Evolutionary conservation across 1,140 invertebrate species (phyloP).

Genomic region (Halesus radiatus): DNA sequence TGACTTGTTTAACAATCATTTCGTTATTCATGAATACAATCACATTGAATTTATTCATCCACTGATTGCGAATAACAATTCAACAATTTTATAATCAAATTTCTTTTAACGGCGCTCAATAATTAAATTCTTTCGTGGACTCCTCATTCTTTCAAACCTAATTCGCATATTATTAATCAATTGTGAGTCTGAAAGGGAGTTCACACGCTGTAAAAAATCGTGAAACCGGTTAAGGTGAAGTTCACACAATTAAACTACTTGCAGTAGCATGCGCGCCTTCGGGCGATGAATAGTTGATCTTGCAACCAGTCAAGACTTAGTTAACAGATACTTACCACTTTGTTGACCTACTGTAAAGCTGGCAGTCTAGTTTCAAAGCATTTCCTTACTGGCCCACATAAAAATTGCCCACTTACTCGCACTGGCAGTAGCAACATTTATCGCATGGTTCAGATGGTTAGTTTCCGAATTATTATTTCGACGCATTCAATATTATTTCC

Average conservation of each 20-base stretch:
- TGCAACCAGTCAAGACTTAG: conserved; percentile 19
- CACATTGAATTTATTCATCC: too few relatives aligned
- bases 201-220: conserved; percentile 16
- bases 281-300: conserved; percentile 3
- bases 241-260: conserved; percentile 13
- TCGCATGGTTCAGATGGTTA: background rate
- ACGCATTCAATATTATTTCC: background rate
- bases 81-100: background rate
- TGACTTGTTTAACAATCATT: too few relatives aligned
- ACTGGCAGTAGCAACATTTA: background rate
- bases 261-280: background rate
- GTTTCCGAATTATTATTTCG: background rate
- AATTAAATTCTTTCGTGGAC: too few relatives aligned
- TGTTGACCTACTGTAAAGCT: conserved; percentile 16
- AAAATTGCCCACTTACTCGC: background rate
- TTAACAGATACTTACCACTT: background rate
- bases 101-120: too few relatives aligned
- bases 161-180: background rate
- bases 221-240: background rate
- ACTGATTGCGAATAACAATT: background rate
- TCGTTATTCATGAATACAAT: too few relatives aligned
- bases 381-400: conserved; percentile 1
- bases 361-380: background rate
- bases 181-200: background rate
- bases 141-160: background rate